phyloP scores from a whole-genome alignment of 2,113 vertebrate genomes.

The Pseudois nayaur region DNA sequence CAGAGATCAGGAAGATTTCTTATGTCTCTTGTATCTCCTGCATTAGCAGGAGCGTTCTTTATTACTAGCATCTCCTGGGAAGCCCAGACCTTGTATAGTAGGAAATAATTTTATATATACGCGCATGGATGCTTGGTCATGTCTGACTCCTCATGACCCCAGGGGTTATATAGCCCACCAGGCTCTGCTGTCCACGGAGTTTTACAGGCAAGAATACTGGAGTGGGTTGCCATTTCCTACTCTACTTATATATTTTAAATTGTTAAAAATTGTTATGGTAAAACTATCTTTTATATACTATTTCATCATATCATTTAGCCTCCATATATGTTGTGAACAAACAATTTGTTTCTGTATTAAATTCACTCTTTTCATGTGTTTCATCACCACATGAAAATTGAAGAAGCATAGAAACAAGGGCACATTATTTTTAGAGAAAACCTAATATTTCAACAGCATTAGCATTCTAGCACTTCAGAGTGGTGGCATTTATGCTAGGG shows the following conservation, averaged over 20 bases:
- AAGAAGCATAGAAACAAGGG: neutral
- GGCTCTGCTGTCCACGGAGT: neutral
- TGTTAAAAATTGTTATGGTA: neutral
- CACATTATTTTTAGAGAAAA: neutral
- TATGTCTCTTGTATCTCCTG: neutral
- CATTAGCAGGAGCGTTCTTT: neutral
- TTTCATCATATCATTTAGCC: neutral
- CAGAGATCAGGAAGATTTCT: neutral
- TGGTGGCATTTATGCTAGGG: neutral
- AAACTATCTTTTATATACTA: neutral
- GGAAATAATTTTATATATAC: neutral
- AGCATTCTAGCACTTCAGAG: too few species aligned
- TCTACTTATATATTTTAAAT: neutral
- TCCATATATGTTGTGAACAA: neutral
- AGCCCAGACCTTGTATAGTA: neutral
- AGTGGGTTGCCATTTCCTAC: neutral
- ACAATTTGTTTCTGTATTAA: neutral
- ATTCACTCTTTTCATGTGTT: neutral
- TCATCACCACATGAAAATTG: neutral
- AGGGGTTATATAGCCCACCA: neutral
- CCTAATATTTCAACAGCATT: neutral
- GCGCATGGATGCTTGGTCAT: rapidly evolving
- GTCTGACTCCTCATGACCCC: neutral
- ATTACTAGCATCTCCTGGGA: neutral
- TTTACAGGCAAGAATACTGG: neutral